phyloP scores from a whole-genome alignment of 2,888 invertebrate genomes.

The Drosophila sordidula region DNA sequence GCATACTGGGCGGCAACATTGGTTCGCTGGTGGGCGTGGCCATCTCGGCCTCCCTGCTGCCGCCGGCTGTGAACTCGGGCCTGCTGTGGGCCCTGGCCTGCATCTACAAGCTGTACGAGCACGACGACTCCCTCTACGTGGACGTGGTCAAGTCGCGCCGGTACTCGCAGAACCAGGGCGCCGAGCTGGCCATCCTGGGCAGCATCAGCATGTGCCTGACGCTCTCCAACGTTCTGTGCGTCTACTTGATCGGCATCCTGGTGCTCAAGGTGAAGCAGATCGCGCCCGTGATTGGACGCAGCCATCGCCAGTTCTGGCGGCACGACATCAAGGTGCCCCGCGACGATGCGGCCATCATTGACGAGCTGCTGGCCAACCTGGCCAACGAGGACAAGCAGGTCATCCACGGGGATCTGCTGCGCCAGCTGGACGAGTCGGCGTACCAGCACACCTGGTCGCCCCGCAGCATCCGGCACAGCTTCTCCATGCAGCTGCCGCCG shows the following conservation, averaged over 20 bases:
- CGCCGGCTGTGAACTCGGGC: constrained; percentile 92
- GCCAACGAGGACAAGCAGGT: constrained; percentile 72
- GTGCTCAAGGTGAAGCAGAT: constrained; percentile 90
- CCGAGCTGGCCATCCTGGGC: constrained; percentile 88
- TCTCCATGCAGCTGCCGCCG: constrained; percentile 41
- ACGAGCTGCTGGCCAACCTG: constrained; percentile 82
- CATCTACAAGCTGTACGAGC: constrained; percentile 86
- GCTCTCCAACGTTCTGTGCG: constrained; percentile 90
- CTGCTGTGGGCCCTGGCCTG: constrained; percentile 88
- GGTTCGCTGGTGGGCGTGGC: constrained; percentile 93
- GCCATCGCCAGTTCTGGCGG: constrained; percentile 87
- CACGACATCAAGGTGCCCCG: constrained; percentile 88
- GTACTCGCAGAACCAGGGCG: constrained; percentile 87
- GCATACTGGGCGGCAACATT: constrained; percentile 91
- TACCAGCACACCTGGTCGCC: constrained; percentile 84
- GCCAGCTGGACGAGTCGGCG: constrained; percentile 62
- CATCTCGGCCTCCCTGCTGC: constrained; percentile 92
- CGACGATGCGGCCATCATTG: constrained; percentile 86
- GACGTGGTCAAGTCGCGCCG: constrained; percentile 85
- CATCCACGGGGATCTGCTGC: constrained; percentile 67
- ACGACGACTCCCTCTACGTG: constrained; percentile 85
- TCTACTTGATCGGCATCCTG: constrained; percentile 89
- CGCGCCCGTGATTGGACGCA: constrained; percentile 86
- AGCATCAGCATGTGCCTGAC: constrained; percentile 90
- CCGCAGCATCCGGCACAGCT: constrained; percentile 62